Evolutionary conservation across 2,888 invertebrate species (phyloP).

Genomic region (Phasia obesa): DNA sequence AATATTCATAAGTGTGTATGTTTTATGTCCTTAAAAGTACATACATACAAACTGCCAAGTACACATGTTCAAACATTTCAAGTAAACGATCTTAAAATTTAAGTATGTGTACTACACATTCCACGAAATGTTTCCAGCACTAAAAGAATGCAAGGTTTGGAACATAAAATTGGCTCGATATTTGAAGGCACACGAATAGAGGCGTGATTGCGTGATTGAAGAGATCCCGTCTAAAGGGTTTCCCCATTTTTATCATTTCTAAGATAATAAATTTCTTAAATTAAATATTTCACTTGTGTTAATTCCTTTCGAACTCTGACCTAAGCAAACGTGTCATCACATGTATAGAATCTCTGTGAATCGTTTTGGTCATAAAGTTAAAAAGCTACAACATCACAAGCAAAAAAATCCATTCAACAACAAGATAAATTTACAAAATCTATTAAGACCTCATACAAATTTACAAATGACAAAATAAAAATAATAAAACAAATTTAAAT

Average conservation of each 20-base stretch:
- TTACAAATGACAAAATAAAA: neutral
- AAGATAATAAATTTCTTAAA: too few species aligned
- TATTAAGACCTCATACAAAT: neutral
- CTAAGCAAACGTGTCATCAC: neutral
- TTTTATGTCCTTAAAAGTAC: slow-evolving; percentile 5
- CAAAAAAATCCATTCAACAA: neutral
- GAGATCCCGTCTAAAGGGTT: too few species aligned
- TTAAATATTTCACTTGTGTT: neutral
- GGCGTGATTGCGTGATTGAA: too few species aligned
- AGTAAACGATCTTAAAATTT: slow-evolving; percentile 21
- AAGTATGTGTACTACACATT: neutral
- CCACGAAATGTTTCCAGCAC: neutral
- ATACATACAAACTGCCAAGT: neutral
- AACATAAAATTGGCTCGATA: too few species aligned
- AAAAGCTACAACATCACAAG: slow-evolving; percentile 74
- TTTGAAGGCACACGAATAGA: too few species aligned
- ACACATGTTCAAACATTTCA: slow-evolving; percentile 18
- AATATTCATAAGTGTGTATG: slow-evolving; percentile 32
- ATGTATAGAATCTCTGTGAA: slow-evolving; percentile 71
- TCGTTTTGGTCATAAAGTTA: slow-evolving; percentile 79
- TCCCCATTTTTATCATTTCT: too few species aligned
- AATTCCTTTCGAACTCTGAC: slow-evolving; percentile 25
- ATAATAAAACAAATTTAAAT: neutral
- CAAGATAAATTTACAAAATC: neutral
- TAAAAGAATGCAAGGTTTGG: slow-evolving; percentile 23